These are phyloP conservation scores for Parelbella ahira DNA, from an alignment of 2,888 invertebrate genomes.

Conservation along the genomic window DNA sequence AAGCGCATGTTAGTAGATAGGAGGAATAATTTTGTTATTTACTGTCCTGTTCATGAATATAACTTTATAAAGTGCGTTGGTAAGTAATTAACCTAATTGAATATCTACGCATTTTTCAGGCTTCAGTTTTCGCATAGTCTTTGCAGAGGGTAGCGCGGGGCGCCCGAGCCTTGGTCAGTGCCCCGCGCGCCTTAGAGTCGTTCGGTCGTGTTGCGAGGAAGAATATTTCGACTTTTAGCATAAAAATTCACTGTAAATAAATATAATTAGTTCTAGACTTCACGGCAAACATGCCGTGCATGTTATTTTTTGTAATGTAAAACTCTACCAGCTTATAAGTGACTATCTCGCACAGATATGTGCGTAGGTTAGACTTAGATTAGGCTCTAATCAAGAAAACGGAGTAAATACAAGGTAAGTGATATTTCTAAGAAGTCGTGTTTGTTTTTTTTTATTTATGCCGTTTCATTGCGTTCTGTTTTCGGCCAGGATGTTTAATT, in stretches of 20 bases:
- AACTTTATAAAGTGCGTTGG: too few species aligned
- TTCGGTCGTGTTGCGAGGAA: slow-evolving; percentile 36
- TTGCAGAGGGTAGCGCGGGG: slow-evolving; percentile 56
- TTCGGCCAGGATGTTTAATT: background rate
- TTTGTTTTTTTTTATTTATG: background rate
- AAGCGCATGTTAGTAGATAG: too few species aligned
- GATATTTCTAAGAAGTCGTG: background rate
- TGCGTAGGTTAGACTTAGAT: slow-evolving; percentile 24
- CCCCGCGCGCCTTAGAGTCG: slow-evolving; percentile 58
- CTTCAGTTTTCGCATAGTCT: slow-evolving; percentile 50
- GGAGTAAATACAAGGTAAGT: slow-evolving; percentile 27
- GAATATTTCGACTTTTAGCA: slow-evolving; percentile 12
- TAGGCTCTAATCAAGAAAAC: slow-evolving; percentile 15
- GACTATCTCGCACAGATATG: slow-evolving; percentile 23
- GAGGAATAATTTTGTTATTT: too few species aligned
- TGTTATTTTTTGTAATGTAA: slow-evolving; percentile 7
- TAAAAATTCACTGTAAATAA: slow-evolving; percentile 12
- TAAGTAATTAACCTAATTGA: background rate
- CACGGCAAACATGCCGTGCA: slow-evolving; percentile 10
- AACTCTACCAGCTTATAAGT: slow-evolving; percentile 1
- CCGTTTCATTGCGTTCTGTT: too few species aligned
- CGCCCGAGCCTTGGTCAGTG: slow-evolving; percentile 58
- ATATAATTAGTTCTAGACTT: background rate
- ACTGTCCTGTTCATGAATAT: too few species aligned
- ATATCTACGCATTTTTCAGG: slow-evolving; percentile 27